Evolutionary conservation across 2,113 vertebrate genomes (phyloP).

Genomic region (Chaetura pelagica): DNA sequence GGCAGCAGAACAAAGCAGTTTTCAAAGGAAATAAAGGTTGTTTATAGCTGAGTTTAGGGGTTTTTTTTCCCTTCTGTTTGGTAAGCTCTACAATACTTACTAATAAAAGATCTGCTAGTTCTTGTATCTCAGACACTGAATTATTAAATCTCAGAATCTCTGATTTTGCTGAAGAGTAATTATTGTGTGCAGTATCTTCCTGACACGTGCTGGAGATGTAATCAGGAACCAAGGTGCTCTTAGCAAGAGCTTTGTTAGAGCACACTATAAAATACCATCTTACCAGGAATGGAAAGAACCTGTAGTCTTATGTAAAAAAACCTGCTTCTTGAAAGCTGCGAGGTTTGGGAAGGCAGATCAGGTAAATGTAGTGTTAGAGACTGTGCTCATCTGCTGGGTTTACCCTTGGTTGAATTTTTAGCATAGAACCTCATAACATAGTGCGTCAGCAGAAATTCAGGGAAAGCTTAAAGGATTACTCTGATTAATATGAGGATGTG

Average conservation of each 20-base stretch:
- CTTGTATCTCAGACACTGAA: neutral
- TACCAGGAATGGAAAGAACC: neutral
- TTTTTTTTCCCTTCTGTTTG: neutral
- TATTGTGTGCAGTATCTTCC: neutral
- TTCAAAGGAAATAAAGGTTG: neutral
- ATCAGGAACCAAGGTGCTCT: neutral
- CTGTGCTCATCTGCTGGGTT: neutral
- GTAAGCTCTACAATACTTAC: neutral
- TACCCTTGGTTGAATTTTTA: slow-evolving; percentile 10
- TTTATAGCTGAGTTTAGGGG: neutral
- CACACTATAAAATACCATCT: neutral
- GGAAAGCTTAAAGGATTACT: slow-evolving; percentile 8
- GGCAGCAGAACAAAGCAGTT: neutral
- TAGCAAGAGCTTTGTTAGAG: neutral
- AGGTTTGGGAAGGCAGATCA: neutral
- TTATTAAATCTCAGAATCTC: neutral
- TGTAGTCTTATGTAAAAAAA: neutral
- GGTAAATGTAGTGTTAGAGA: neutral
- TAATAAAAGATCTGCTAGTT: slow-evolving; percentile 8
- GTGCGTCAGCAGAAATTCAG: neutral
- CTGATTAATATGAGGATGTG: neutral
- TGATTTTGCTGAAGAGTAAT: slow-evolving; percentile 10
- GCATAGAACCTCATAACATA: neutral
- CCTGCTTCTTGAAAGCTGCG: neutral
- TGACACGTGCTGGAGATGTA: neutral